These are phyloP conservation scores for Selene dorsalis DNA, from an alignment of 2,797 vertebrate genomes.

Conservation along the genomic window DNA sequence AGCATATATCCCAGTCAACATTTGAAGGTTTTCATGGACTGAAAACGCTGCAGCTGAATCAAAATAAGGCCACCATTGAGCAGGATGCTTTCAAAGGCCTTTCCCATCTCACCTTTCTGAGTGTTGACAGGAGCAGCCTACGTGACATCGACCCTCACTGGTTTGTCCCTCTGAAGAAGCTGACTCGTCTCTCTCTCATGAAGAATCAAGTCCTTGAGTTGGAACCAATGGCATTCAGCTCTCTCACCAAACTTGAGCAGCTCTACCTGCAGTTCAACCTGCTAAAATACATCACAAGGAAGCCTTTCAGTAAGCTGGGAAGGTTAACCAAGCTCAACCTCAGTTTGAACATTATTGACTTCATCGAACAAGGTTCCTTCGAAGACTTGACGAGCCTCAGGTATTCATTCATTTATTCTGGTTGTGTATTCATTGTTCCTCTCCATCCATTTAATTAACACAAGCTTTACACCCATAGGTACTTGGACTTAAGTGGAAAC, in stretches of 20 bases:
- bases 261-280: constrained; percentile 57
- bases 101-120: constrained; percentile 20
- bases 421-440: not conserved
- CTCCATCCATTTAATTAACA: not conserved
- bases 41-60: constrained; percentile 28
- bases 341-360: constrained; percentile 53
- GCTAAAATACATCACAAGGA: constrained; percentile 44
- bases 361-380: constrained; percentile 41
- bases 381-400: constrained; percentile 25
- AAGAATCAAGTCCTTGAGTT: constrained; percentile 51
- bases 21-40: constrained; percentile 20
- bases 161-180: constrained; percentile 37
- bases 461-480: constrained; percentile 18
- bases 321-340: constrained; percentile 37
- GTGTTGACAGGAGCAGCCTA: constrained; percentile 30
- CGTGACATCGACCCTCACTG: constrained; percentile 17
- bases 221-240: constrained; percentile 12
- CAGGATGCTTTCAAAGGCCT: constrained; percentile 24
- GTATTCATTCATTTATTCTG: constrained; percentile 17
- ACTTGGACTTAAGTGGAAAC: constrained; percentile 52
- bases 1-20: constrained; percentile 27
- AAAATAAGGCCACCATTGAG: constrained; percentile 14
- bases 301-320: constrained; percentile 40
- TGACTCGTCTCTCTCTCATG: constrained; percentile 16
- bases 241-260: constrained; percentile 28